A percentile compares a stretch with the other conserved stretches of the same genome.
Conservation (phyloP, 2,113 vertebrate species). For the Meriones unguiculatus region DNA sequence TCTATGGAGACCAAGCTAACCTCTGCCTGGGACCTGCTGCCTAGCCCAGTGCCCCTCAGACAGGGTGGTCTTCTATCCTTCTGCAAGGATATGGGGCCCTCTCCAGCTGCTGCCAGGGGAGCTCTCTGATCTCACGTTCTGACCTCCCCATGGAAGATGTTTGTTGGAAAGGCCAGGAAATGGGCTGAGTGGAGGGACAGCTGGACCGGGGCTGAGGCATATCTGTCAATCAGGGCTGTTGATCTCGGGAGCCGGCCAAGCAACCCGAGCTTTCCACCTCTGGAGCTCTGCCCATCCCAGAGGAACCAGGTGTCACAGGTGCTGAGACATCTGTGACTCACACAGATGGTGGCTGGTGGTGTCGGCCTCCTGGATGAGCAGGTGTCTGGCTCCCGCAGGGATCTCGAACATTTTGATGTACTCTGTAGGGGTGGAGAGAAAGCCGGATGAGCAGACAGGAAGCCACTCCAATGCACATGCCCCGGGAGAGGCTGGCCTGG, state of each 20-base stretch:
- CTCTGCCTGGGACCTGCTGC: background rate
- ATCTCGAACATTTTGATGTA: slow-evolving; percentile 97
- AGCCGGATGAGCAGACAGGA: background rate
- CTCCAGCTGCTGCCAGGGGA: background rate
- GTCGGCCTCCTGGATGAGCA: slow-evolving; percentile 95
- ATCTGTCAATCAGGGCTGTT: too few relatives aligned
- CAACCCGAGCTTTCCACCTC: background rate
- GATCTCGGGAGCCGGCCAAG: background rate
- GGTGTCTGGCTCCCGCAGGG: slow-evolving; percentile 95
- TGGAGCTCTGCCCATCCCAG: too few relatives aligned
- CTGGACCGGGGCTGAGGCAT: background rate
- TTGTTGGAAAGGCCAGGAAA: background rate
- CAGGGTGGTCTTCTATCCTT: background rate
- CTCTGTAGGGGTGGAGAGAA: slow-evolving; percentile 85
- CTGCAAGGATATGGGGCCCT: background rate
- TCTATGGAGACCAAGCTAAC: rapidly evolving
- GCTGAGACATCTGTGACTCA: slow-evolving; percentile 70
- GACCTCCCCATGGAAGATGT: background rate
- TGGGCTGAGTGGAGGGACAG: background rate
- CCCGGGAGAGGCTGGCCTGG: rapidly evolving
- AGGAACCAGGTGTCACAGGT: background rate
- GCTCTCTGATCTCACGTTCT: background rate
- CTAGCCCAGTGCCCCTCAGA: too few relatives aligned
- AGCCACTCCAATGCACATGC: rapidly evolving
- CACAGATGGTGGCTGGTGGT: slow-evolving; percentile 92